Conservation (phyloP, 2,888 invertebrate genomes). For the Philereme transversata region DNA sequence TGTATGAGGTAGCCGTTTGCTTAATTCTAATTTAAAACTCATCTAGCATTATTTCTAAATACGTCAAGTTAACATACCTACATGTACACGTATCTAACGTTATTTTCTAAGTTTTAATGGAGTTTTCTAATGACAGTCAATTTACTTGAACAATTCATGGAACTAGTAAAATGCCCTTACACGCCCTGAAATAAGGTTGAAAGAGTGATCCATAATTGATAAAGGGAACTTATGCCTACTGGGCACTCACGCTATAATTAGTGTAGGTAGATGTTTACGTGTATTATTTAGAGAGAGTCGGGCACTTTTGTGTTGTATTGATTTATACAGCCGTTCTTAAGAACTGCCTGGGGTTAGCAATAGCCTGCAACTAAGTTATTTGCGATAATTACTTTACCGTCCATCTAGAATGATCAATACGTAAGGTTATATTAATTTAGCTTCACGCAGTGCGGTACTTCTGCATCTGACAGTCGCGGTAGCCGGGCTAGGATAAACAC, state of each 20-base stretch:
- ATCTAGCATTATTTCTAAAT: not conserved
- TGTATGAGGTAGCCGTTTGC: too few species aligned
- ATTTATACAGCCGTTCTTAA: constrained; percentile 63
- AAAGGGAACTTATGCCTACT: constrained; percentile 59
- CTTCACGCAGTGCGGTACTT: constrained; percentile 5
- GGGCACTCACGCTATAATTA: constrained; percentile 67
- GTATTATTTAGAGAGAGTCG: constrained; percentile 59
- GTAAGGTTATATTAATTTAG: constrained; percentile 36
- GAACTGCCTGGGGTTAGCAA: constrained; percentile 24
- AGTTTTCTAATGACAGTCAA: constrained; percentile 7
- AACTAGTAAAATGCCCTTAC: constrained; percentile 1
- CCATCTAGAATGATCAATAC: constrained; percentile 53
- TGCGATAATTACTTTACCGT: constrained; percentile 63
- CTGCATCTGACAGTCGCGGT: too few species aligned
- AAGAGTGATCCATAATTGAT: constrained; percentile 51
- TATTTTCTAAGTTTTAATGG: not conserved
- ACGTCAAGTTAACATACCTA: not conserved
- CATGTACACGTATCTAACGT: not conserved
- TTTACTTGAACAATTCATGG: not conserved
- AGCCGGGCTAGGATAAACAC: too few species aligned
- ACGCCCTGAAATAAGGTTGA: constrained; percentile 27
- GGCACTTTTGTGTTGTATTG: constrained; percentile 61
- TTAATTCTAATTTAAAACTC: too few species aligned
- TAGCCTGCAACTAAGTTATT: constrained; percentile 55
- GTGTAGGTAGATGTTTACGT: constrained; percentile 36